phyloP scores from a whole-genome alignment of 2,113 vertebrate species.

The Argyrosomus japonicus region DNA sequence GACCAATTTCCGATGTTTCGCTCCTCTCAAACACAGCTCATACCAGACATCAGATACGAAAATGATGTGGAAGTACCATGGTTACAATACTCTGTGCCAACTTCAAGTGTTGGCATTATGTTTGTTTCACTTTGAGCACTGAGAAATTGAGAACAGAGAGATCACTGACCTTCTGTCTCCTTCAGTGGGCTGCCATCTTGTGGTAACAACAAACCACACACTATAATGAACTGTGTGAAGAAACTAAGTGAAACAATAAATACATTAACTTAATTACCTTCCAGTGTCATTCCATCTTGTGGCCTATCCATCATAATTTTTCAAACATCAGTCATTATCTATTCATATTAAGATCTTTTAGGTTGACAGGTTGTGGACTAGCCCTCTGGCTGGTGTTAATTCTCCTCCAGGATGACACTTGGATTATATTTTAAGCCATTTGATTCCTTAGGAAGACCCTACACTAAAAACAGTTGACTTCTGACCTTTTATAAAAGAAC shows the following conservation, averaged over 20 bases:
- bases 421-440: not conserved
- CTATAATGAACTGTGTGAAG: not conserved
- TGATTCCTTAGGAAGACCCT: not conserved
- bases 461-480: not conserved
- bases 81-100: not conserved
- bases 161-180: not conserved
- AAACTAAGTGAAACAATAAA: not conserved
- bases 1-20: not conserved
- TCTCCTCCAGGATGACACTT: not conserved
- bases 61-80: not conserved
- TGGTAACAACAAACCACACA: constrained; percentile 36
- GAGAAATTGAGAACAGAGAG: not conserved
- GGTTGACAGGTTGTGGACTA: not conserved
- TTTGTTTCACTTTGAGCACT: constrained; percentile 1
- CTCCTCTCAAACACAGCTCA: not conserved
- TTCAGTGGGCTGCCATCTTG: constrained; percentile 58
- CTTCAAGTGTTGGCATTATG: not conserved
- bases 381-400: not conserved
- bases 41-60: not conserved
- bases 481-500: not conserved
- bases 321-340: not conserved
- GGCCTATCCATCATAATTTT: not conserved
- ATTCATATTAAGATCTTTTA: not conserved
- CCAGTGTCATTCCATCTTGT: not conserved
- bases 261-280: not conserved